Evolutionary conservation across 2,888 invertebrate genomes (phyloP).

Genomic region (Aphodius sticticus): DNA sequence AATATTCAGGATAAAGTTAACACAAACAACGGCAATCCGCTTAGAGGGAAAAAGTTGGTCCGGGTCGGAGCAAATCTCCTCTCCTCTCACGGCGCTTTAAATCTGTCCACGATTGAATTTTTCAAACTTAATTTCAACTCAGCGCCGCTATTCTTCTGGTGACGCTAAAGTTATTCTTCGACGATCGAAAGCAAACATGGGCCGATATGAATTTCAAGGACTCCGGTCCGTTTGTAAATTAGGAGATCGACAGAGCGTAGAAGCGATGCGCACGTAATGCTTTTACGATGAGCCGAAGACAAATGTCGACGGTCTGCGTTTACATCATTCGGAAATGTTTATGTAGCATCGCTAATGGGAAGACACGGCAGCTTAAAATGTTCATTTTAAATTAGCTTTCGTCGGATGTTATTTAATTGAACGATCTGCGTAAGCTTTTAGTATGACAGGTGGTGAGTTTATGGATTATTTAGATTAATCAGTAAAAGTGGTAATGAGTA

Average conservation of each 20-base stretch:
- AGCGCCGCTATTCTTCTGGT: background rate
- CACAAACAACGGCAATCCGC: background rate
- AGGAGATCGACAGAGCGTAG: background rate
- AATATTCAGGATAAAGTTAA: background rate
- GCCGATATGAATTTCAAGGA: background rate
- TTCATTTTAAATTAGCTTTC: background rate
- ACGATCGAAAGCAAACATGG: background rate
- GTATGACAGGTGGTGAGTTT: background rate
- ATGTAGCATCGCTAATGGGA: slow-evolving; percentile 4
- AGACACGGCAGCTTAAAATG: background rate
- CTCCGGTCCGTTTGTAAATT: background rate
- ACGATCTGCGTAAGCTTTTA: background rate
- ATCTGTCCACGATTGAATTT: background rate
- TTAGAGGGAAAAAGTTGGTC: background rate
- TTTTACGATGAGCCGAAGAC: background rate
- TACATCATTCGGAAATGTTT: background rate
- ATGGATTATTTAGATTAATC: background rate
- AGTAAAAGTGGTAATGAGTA: background rate
- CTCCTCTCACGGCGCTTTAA: background rate
- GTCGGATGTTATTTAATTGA: background rate
- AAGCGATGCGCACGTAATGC: background rate
- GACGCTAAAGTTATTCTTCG: background rate
- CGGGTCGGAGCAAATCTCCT: background rate
- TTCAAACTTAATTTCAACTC: background rate
- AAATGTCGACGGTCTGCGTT: background rate